Conservation (phyloP, 2,113 vertebrate genomes). For the Cynopterus brachyotis region DNA sequence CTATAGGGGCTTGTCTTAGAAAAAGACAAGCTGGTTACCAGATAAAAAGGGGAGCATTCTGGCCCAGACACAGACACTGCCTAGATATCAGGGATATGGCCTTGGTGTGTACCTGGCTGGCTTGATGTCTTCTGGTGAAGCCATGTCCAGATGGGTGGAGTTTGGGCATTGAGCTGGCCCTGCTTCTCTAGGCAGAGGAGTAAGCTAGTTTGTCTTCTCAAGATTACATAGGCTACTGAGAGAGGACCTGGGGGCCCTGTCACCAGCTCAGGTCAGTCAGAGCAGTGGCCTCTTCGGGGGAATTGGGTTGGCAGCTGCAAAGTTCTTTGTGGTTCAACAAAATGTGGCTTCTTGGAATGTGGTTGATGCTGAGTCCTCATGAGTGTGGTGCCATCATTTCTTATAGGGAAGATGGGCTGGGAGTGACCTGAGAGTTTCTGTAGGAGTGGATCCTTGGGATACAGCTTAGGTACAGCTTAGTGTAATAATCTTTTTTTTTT, state of each 20-base stretch:
- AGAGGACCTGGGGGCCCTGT: neutral
- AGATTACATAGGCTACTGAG: neutral
- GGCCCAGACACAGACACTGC: neutral
- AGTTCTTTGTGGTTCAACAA: neutral
- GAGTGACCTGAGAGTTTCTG: neutral
- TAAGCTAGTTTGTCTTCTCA: neutral
- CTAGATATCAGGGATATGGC: neutral
- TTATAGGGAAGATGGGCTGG: neutral
- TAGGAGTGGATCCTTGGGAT: neutral
- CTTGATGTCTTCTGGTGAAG: neutral
- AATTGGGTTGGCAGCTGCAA: neutral
- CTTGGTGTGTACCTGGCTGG: neutral
- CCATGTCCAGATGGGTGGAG: neutral
- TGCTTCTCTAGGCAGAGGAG: neutral
- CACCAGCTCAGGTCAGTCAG: neutral
- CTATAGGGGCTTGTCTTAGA: neutral
- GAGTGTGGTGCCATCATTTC: neutral
- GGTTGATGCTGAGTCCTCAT: neutral
- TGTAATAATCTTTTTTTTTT: neutral
- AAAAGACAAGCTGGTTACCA: neutral
- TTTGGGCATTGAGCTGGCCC: neutral
- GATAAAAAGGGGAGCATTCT: neutral
- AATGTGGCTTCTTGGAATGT: neutral
- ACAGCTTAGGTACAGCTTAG: neutral
- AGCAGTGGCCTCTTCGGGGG: neutral